phyloP scores from a whole-genome alignment of 2,888 invertebrate species.

The Chloroclystis v-ata region DNA sequence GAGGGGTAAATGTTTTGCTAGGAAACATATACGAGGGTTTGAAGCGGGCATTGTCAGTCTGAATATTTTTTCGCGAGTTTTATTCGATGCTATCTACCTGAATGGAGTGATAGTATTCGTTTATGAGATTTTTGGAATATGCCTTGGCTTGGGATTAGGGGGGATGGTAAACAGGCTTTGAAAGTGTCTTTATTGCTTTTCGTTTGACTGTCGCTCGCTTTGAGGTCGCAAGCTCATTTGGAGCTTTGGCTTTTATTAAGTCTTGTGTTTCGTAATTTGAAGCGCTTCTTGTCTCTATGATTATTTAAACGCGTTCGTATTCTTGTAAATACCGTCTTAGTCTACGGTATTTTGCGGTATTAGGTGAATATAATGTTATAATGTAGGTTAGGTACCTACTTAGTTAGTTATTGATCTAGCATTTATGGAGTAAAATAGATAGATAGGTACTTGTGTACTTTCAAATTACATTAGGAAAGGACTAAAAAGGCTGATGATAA shows the following conservation, averaged over 20 bases:
- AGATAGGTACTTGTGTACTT: too few species aligned
- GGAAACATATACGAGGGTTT: conserved; percentile 77
- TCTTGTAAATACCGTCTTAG: too few species aligned
- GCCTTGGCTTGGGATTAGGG: conserved; percentile 47
- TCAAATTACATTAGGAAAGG: too few species aligned
- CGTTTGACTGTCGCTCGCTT: conserved; percentile 29
- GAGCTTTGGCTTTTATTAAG: conserved; percentile 13
- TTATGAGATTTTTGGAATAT: conserved; percentile 64
- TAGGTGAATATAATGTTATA: too few species aligned
- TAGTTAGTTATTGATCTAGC: too few species aligned
- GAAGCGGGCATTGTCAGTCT: conserved; percentile 69
- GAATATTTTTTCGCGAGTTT: conserved; percentile 72
- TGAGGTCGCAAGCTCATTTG: conserved; percentile 26
- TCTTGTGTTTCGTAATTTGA: background rate
- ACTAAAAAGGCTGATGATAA: too few species aligned
- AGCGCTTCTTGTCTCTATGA: background rate
- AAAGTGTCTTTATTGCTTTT: conserved; percentile 43
- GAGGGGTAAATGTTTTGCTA: conserved; percentile 79
- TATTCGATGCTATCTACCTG: conserved; percentile 72
- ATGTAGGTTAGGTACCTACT: background rate
- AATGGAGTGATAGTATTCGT: conserved; percentile 72
- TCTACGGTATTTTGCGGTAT: too few species aligned
- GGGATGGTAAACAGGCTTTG: conserved; percentile 55
- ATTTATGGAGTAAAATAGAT: too few species aligned
- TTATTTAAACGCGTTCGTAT: too few species aligned